Evolutionary conservation across 2,797 vertebrate species (phyloP), one percentile per base, ranked within the genome.

Genomic region (Rachycentron canadum): DNA sequence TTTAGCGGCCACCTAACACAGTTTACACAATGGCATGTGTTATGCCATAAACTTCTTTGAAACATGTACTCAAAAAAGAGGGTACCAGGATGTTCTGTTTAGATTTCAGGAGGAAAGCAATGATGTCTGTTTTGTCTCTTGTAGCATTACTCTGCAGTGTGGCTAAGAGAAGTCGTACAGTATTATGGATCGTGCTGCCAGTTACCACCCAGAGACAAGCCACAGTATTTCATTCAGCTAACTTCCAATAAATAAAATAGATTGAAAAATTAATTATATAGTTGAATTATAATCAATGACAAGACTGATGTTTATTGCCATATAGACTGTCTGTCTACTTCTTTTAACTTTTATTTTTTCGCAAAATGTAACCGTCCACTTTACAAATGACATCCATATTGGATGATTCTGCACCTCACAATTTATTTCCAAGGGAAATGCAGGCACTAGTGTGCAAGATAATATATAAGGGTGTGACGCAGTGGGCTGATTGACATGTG

Each of bases 101-200:
- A 78, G 73, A 86, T 90, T 92, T 82, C 66, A 79, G 69, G 38
- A 72, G 47, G 81, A 52, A 78, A 38, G 69, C 61, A 1, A 1
- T 72, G 58, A 69, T 68, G 84, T 91, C 91, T 93, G 93, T 69
- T 90, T 89, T 85, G 56, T 85, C 56, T 92, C 91, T 59, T 32
- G 25, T 65, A 23, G 55, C 12, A 1, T 65, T 28, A 21, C 55
- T 73, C 45, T 59, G 4, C 36, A 16, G 45, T 43, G 50, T 38
- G 36, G 30, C 53, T 63, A 72, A 45, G 71, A 65, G 41, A n/a
- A 57, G 30, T 4, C 34, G 26, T 58, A 21, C 6, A 11, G 4
- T 55, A 7, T 69, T n/a, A 59, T 30, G 41, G n/a, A 64, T 64
- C 38, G 13, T 73, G 34, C 47, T 67, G 10, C 32, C n/a, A 47